phyloP scores from a whole-genome alignment of 2,797 vertebrate species.

The Sparus aurata region DNA sequence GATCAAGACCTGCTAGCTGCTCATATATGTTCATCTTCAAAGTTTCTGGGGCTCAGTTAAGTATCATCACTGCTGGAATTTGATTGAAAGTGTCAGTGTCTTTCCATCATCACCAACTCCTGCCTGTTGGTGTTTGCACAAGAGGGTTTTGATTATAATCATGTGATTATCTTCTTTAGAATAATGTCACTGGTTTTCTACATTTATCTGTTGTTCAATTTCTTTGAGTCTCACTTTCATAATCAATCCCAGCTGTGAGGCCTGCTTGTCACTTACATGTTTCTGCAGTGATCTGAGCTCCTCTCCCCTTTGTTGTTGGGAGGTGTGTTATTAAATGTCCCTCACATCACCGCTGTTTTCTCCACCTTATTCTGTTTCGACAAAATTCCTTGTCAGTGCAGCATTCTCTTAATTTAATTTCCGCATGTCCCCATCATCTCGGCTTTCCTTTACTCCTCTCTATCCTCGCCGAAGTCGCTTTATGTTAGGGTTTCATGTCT shows the following conservation, averaged over 20 bases:
- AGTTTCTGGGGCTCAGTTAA: too few species aligned
- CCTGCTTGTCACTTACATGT: not conserved
- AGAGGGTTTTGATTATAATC: not conserved
- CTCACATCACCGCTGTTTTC: not conserved
- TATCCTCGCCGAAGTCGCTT: not conserved
- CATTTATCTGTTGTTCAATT: not conserved
- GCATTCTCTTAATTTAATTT: conserved; percentile 25
- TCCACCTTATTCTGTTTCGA: conserved; percentile 22
- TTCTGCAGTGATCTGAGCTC: not conserved
- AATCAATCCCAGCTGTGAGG: not conserved
- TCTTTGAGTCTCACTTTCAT: not conserved
- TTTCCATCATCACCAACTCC: not conserved
- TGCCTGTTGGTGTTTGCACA: not conserved
- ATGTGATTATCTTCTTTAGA: conserved; percentile 6
- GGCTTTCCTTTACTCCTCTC: conserved; percentile 1
- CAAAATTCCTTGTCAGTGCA: conserved; percentile 1
- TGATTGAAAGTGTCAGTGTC: not conserved
- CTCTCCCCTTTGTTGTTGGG: not conserved
- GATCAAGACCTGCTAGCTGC: too few species aligned
- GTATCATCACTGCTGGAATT: too few species aligned
- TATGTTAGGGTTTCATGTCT: conserved; percentile 24
- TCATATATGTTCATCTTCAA: too few species aligned
- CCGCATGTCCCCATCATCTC: not conserved
- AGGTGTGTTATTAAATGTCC: conserved; percentile 21
- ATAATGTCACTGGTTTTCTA: not conserved